Percentiles rank a stretch among this genome's conserved stretches.
Evolutionary conservation across 2,113 vertebrate species (phyloP).

Genomic region (Saccopteryx leptura): DNA sequence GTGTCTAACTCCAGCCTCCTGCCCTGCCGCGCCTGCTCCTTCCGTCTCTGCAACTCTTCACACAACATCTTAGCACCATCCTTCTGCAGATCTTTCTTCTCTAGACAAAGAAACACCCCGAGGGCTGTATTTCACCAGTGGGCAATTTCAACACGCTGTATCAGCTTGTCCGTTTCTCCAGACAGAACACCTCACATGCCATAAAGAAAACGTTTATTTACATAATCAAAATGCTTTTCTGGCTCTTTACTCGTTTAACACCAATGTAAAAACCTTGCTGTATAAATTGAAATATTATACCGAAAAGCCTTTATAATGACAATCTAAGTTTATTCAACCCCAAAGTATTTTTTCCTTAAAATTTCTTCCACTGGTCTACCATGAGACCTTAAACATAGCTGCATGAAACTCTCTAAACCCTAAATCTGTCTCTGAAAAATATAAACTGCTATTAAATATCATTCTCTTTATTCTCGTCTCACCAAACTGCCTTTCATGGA

Average conservation of each 20-base stretch:
- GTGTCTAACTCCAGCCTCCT: constrained; percentile 88
- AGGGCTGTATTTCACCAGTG: constrained; percentile 18
- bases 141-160: background rate
- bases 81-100: background rate
- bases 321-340: constrained; percentile 48
- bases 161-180: background rate
- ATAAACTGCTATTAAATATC: constrained; percentile 46
- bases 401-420: constrained; percentile 18
- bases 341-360: constrained; percentile 35
- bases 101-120: constrained; percentile 72
- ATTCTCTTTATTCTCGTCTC: constrained; percentile 36
- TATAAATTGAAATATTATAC: constrained; percentile 46
- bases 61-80: constrained; percentile 74
- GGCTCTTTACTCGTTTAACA: background rate
- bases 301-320: constrained; percentile 53
- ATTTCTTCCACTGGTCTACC: background rate
- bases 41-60: constrained; percentile 83
- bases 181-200: background rate
- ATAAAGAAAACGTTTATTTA: constrained; percentile 18
- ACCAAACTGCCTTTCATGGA: constrained; percentile 11
- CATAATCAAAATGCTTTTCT: constrained; percentile 38
- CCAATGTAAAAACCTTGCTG: constrained; percentile 36
- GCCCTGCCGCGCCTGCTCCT: constrained; percentile 74
- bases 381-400: constrained; percentile 9
- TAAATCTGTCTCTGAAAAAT: constrained; percentile 53